These are phyloP conservation scores for Philaethria dido DNA, from an alignment of 2,888 invertebrate species.

Conservation along the genomic window DNA sequence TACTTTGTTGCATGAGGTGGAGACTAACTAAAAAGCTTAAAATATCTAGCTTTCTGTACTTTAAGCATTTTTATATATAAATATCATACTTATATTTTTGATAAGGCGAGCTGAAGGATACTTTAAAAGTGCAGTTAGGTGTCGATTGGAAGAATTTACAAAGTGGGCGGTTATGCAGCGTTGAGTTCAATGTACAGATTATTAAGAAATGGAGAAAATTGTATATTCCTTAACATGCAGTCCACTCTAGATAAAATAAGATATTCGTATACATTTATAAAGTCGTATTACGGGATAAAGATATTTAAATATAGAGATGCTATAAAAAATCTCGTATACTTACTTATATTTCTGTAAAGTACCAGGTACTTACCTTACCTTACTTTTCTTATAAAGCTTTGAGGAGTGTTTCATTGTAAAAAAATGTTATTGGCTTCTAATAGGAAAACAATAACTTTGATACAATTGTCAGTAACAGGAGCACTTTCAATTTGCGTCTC, in stretches of 20 bases:
- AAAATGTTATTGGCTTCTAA: slow-evolving; percentile 60
- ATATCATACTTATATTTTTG: not conserved
- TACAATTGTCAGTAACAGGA: slow-evolving; percentile 63
- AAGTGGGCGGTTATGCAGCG: slow-evolving; percentile 18
- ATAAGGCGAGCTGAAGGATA: not conserved
- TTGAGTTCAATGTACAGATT: slow-evolving; percentile 22
- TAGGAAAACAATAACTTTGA: slow-evolving; percentile 72
- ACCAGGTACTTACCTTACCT: not conserved
- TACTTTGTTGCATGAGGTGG: slow-evolving; percentile 63
- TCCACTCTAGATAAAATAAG: slow-evolving; percentile 21
- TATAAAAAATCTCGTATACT: slow-evolving; percentile 1
- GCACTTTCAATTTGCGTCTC: slow-evolving; percentile 73
- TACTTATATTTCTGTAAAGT: not conserved
- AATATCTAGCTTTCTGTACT: slow-evolving; percentile 15
- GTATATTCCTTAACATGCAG: slow-evolving; percentile 17
- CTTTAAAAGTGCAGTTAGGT: slow-evolving; percentile 28
- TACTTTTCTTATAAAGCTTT: slow-evolving; percentile 9
- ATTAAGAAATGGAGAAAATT: slow-evolving; percentile 17
- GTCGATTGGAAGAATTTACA: slow-evolving; percentile 27
- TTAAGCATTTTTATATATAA: not conserved
- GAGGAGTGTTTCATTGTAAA: slow-evolving; percentile 19
- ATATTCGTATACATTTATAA: slow-evolving; percentile 15
- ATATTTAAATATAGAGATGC: slow-evolving; percentile 18
- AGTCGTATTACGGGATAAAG: slow-evolving; percentile 9
- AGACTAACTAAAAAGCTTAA: slow-evolving; percentile 25